Conservation (phyloP, 2,888 invertebrate genomes). For the Geophilus truncorum region DNA sequence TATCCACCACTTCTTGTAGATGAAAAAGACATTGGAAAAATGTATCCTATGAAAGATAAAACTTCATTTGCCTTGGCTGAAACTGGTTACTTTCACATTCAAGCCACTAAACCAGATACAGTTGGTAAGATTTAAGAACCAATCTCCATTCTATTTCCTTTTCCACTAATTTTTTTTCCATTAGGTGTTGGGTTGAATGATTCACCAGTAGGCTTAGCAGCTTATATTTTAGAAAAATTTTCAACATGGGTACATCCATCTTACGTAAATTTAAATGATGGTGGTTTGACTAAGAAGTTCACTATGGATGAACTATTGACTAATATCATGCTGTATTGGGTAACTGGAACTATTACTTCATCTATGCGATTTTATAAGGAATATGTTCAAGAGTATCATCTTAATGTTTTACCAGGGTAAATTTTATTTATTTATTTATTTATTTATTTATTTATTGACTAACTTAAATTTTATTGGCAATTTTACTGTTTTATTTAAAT, state of each 20-base stretch:
- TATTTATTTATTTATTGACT: no score
- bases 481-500: constrained; percentile 42
- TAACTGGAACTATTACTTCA: constrained; percentile 49
- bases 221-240: constrained; percentile 86
- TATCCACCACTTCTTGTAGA: constrained; percentile 42
- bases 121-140: constrained; percentile 61
- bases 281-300: constrained; percentile 61
- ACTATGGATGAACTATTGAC: constrained; percentile 66
- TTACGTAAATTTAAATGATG: constrained; percentile 56
- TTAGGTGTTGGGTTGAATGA: constrained; percentile 64
- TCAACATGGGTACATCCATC: constrained; percentile 63
- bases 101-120: constrained; percentile 84
- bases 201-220: constrained; percentile 78
- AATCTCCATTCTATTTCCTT: no score
- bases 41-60: constrained; percentile 43
- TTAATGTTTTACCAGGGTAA: background rate
- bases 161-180: no score
- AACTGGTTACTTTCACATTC: constrained; percentile 62
- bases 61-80: constrained; percentile 47
- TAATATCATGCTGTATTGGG: constrained; percentile 78
- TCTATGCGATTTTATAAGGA: constrained; percentile 36
- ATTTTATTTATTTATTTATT: background rate
- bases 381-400: background rate
- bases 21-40: constrained; percentile 41
- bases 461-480: background rate